These are phyloP conservation scores for Cremastinae sp. DNA, from an alignment of 2,888 invertebrate species.

Conservation along the genomic window DNA sequence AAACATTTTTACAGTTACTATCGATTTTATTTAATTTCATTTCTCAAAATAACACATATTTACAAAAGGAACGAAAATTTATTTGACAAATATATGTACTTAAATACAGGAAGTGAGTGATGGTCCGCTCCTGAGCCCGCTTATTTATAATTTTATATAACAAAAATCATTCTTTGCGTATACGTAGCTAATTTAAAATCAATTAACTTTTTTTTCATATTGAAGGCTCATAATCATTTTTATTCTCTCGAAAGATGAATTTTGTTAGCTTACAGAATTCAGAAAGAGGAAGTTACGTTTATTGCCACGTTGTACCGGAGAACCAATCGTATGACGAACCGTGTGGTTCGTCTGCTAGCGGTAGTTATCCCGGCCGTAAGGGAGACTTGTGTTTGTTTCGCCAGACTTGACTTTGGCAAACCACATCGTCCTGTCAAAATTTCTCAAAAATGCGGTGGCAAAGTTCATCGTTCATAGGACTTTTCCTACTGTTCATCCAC, in stretches of 20 bases:
- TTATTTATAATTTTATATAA: too few species aligned
- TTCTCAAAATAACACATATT: too few species aligned
- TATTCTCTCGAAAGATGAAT: constrained; percentile 32
- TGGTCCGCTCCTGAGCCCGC: too few species aligned
- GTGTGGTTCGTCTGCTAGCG: constrained; percentile 56
- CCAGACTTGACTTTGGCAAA: neutral
- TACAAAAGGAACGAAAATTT: too few species aligned
- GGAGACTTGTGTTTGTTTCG: constrained; percentile 35
- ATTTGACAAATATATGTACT: too few species aligned
- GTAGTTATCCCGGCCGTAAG: constrained; percentile 25
- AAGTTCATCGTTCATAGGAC: constrained; percentile 64
- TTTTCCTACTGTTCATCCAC: constrained; percentile 65
- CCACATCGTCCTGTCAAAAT: constrained; percentile 41
- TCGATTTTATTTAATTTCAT: too few species aligned
- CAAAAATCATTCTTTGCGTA: too few species aligned
- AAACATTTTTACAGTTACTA: too few species aligned
- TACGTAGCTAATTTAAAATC: too few species aligned
- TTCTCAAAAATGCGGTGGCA: constrained; percentile 68
- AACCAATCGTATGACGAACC: constrained; percentile 42
- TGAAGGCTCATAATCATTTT: too few species aligned
- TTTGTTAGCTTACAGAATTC: constrained; percentile 10
- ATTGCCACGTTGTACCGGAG: constrained; percentile 69
- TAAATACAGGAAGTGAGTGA: neutral
- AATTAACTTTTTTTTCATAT: too few species aligned
- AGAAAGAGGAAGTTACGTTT: constrained; percentile 49